Evolutionary conservation across 2,797 vertebrate species (phyloP).

Genomic region (Ptychobarbus kaznakovi): DNA sequence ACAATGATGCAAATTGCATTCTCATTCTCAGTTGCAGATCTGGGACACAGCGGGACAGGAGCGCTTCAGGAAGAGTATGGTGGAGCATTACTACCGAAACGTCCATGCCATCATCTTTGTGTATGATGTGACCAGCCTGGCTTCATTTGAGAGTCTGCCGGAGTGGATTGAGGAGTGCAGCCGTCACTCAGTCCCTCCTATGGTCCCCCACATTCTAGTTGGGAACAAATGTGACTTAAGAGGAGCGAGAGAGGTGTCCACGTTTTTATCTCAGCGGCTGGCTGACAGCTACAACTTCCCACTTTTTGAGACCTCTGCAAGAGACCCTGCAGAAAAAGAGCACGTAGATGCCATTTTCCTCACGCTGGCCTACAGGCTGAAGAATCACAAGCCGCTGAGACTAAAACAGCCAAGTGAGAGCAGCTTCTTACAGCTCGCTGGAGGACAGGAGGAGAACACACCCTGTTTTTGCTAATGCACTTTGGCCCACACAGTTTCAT

Average conservation of each 20-base stretch:
- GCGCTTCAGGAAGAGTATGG: conserved; percentile 83
- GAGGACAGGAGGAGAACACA: conserved; percentile 67
- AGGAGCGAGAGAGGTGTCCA: conserved; percentile 74
- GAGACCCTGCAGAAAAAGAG: conserved; percentile 78
- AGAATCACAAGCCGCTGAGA: conserved; percentile 79
- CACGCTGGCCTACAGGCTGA: conserved; percentile 80
- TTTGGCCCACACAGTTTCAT: neutral
- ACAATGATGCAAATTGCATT: neutral
- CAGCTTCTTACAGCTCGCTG: conserved; percentile 59
- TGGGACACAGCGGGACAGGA: conserved; percentile 84
- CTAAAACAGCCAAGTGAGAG: conserved; percentile 76
- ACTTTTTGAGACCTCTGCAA: conserved; percentile 82
- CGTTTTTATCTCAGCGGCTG: conserved; percentile 74
- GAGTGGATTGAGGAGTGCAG: conserved; percentile 81
- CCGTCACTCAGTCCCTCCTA: conserved; percentile 74
- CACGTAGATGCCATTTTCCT: conserved; percentile 81
- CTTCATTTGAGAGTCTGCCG: conserved; percentile 77
- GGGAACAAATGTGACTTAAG: conserved; percentile 83
- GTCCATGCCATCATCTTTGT: conserved; percentile 82
- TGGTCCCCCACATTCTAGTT: conserved; percentile 78
- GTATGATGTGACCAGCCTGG: conserved; percentile 77
- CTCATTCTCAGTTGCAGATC: conserved; percentile 77
- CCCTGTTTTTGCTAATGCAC: conserved; percentile 56
- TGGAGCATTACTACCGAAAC: conserved; percentile 82
- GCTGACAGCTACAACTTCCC: conserved; percentile 80